Base-by-base conservation (phyloP, 2,113 vertebrate species). In the Lycaon pictus region DNA sequence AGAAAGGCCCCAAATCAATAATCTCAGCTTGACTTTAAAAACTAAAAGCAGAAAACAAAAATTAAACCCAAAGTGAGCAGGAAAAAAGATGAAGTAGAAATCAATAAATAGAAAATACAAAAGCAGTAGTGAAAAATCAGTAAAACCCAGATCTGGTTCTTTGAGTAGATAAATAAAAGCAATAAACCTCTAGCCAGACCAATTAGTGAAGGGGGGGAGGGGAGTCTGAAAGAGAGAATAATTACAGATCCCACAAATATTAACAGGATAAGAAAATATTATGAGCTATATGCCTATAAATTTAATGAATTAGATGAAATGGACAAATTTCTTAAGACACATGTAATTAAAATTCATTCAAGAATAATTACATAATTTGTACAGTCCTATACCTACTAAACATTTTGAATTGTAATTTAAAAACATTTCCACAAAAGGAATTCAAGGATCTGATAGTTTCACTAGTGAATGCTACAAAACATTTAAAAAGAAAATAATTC, bases 301-400 rank as follows among this genome's bases (percentile, higher is more conserved):
- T 84, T 51, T 51, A 13, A 72, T 60, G 27, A 82, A 48, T 83
- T 91, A 48, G 22, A 93, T 62, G 11, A 83, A 71, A 77, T 82
- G 15, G 15, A 82, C 35, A 71, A 91, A 82, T 63, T 71, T 10
- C 35, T 83, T 51, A 95, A 93, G 51, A 53, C 8, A 62, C 48
- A 83, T 88, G n/a, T 92, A 92, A 63, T 48, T 84, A 91, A 83
- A 92, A 79, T 15, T 58, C 51, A 90, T 29, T 88, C 23, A 77
- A 63, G 48, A 83, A 76, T 62, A 89, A 62, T 93, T 82, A 88
- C 8, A 11, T 87, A 77, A 35, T 58, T 29, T 69, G 29, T 71
- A 83, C 2, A 58, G 19, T 8, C 29, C n/a, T 48, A 29, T n/a
- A 48, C 23, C 20, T 62, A 92, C 11, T 76, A 71, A 76, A 63